Conservation (phyloP, 2,797 vertebrate species). For the Carcharodon carcharias region DNA sequence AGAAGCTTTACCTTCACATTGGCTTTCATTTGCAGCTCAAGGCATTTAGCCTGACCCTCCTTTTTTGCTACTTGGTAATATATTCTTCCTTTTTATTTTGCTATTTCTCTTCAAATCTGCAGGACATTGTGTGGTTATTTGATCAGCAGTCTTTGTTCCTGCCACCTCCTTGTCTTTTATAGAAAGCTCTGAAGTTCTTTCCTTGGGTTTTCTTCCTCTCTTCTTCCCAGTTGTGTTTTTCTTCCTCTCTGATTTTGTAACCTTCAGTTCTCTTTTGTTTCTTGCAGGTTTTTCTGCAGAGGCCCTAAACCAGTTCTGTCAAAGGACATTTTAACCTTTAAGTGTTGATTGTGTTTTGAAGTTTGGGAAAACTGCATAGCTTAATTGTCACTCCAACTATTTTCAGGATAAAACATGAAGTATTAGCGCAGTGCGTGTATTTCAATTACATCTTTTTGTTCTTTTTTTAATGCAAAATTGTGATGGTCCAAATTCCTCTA, state of each 20-base stretch:
- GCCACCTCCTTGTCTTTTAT: conserved; percentile 45
- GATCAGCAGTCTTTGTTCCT: conserved; percentile 48
- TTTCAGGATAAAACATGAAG: conserved; percentile 19
- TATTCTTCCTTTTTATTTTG: conserved; percentile 59
- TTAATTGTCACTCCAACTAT: conserved; percentile 31
- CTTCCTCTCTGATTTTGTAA: conserved; percentile 65
- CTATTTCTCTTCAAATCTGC: conserved; percentile 51
- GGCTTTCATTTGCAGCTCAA: conserved; percentile 22
- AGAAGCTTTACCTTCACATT: not conserved
- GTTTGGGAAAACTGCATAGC: conserved; percentile 33
- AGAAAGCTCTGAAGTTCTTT: conserved; percentile 54
- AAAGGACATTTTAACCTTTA: conserved; percentile 34
- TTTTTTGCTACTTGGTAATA: conserved; percentile 58
- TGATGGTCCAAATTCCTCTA: not conserved
- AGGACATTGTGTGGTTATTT: conserved; percentile 52
- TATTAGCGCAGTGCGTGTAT: not conserved
- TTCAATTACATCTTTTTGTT: not conserved
- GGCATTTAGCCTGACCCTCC: conserved; percentile 64
- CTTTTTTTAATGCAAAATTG: not conserved
- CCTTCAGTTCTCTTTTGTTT: conserved; percentile 64
- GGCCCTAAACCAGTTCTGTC: conserved; percentile 92
- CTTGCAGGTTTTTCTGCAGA: conserved; percentile 64
- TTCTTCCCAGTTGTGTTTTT: conserved; percentile 70
- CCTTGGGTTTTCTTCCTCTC: conserved; percentile 85
- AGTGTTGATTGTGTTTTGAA: conserved; percentile 12